These are phyloP conservation scores for Armadillidium nasatum DNA, from an alignment of 1,140 invertebrate species.

Conservation along the genomic window DNA sequence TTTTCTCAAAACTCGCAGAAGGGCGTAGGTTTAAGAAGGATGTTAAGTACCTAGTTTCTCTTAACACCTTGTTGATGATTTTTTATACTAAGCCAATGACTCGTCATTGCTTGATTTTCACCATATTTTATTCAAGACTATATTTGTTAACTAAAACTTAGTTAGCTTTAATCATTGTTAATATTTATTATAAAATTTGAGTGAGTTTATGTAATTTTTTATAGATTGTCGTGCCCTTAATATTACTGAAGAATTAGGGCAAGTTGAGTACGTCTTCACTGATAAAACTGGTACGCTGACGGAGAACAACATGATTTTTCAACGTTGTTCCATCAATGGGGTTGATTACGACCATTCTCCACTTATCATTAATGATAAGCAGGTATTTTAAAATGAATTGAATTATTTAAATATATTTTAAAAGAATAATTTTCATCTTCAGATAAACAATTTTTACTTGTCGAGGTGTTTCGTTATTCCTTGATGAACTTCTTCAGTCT, in stretches of 20 bases:
- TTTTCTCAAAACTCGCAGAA: too few relatives aligned
- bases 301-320: slow-evolving; percentile 95
- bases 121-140: too few relatives aligned
- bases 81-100: too few relatives aligned
- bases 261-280: slow-evolving; percentile 93
- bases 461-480: too few relatives aligned
- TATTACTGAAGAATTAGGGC: slow-evolving; percentile 93
- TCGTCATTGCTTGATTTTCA: too few relatives aligned
- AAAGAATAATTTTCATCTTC: neutral
- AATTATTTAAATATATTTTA: neutral
- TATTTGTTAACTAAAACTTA: too few relatives aligned
- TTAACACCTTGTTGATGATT: too few relatives aligned
- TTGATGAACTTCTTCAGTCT: too few relatives aligned
- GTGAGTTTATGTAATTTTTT: neutral
- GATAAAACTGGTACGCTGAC: slow-evolving; percentile 97
- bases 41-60: too few relatives aligned
- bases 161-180: too few relatives aligned
- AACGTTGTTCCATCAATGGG: slow-evolving; percentile 79
- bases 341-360: slow-evolving; percentile 64
- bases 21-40: too few relatives aligned
- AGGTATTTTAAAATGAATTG: slow-evolving; percentile 13
- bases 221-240: slow-evolving; percentile 92
- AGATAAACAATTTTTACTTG: neutral
- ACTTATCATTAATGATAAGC: slow-evolving; percentile 11
- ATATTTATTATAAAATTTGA: too few relatives aligned